Conservation (phyloP, 2,113 vertebrate genomes). For the Hemibagrus wyckioides region DNA sequence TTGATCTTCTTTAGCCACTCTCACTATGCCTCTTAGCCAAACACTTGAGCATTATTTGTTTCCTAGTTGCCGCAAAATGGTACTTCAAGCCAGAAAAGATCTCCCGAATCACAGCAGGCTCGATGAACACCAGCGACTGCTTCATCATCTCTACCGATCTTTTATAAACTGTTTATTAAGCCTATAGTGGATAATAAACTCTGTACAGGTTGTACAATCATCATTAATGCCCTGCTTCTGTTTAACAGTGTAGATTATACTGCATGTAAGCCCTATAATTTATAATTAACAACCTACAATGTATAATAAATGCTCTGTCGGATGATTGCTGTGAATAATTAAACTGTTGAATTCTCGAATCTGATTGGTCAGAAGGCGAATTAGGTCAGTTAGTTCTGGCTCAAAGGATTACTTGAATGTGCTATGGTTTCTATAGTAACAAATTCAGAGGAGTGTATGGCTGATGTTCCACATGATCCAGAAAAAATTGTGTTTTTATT, state of each 20-base stretch:
- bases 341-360: background rate
- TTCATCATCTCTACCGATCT: background rate
- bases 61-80: background rate
- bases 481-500: background rate
- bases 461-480: background rate
- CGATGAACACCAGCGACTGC: background rate
- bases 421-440: background rate
- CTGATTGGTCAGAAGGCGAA: background rate
- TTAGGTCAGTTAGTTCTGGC: background rate
- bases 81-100: background rate
- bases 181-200: background rate
- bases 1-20: background rate
- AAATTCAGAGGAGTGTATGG: background rate
- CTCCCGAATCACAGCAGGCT: background rate
- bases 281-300: background rate
- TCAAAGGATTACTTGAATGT: background rate
- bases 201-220: background rate
- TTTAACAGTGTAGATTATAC: background rate
- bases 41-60: background rate
- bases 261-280: background rate
- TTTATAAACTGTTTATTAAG: background rate
- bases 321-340: background rate
- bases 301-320: background rate
- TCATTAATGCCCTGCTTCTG: background rate
- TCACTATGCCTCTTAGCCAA: background rate